phyloP scores from a whole-genome alignment of 2,888 invertebrate species.

The Quadriops clusia region DNA sequence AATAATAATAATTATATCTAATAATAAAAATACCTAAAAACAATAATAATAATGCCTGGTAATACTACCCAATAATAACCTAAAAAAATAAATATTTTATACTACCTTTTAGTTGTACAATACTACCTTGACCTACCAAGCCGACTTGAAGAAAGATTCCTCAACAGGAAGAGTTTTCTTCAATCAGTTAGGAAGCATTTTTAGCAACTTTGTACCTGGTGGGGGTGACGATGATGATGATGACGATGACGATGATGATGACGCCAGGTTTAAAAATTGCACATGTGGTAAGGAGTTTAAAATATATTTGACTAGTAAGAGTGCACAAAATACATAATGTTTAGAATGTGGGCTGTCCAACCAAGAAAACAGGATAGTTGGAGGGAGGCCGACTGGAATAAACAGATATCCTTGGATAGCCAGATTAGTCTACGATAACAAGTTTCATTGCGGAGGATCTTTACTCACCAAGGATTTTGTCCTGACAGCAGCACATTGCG shows the following conservation, averaged over 20 bases:
- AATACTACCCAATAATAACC: too few species aligned
- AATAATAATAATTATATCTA: too few species aligned
- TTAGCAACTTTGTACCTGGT: slow-evolving; percentile 43
- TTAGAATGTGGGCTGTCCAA: slow-evolving; percentile 72
- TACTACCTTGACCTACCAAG: too few species aligned
- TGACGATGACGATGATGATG: slow-evolving; percentile 44
- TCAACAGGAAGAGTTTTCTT: slow-evolving; percentile 57
- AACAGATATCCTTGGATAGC: slow-evolving; percentile 85
- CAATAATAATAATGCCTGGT: too few species aligned
- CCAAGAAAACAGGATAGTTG: slow-evolving; percentile 79
- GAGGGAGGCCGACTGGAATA: slow-evolving; percentile 67
- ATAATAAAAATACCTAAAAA: too few species aligned
- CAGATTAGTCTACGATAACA: slow-evolving; percentile 73
- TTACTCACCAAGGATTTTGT: slow-evolving; percentile 74
- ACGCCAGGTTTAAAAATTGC: slow-evolving; percentile 50
- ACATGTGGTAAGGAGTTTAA: slow-evolving; percentile 50
- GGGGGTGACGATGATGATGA: slow-evolving; percentile 45
- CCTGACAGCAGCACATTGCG: slow-evolving; percentile 78
- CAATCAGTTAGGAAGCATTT: slow-evolving; percentile 58
- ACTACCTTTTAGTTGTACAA: too few species aligned
- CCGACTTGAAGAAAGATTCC: too few species aligned
- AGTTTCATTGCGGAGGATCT: slow-evolving; percentile 81
- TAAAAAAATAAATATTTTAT: too few species aligned
- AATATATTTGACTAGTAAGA: background rate
- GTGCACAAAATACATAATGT: slow-evolving; percentile 20